phyloP scores from a whole-genome alignment of 2,113 vertebrate genomes.

The Raja brachyura region DNA sequence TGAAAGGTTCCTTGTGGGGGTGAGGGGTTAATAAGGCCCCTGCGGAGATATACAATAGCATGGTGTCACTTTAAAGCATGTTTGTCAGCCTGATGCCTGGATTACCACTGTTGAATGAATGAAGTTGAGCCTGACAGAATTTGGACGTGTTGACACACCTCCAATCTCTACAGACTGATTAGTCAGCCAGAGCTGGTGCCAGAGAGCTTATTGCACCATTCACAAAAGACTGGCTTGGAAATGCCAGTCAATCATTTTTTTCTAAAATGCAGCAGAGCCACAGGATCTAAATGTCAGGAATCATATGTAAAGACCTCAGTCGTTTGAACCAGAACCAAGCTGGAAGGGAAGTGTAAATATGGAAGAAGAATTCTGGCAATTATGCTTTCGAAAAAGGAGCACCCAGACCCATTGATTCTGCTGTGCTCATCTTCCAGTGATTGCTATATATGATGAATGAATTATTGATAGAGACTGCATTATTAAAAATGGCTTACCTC shows the following conservation, averaged over 20 bases:
- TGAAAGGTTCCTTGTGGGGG: not conserved
- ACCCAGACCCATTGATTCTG: too few relatives aligned
- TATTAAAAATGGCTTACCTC: not conserved
- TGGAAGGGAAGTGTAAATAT: not conserved
- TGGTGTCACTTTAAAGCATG: not conserved
- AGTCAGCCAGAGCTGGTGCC: conserved; percentile 24
- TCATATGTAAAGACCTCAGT: not conserved
- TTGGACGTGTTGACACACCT: conserved; percentile 2
- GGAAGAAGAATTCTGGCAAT: not conserved
- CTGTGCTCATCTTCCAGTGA: not conserved
- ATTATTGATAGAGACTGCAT: not conserved
- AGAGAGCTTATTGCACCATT: conserved; percentile 19
- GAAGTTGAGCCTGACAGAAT: conserved; percentile 30
- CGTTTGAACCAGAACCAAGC: not conserved
- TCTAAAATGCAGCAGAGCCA: not conserved
- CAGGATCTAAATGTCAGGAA: not conserved
- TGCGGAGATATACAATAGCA: not conserved
- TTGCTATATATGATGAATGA: not conserved
- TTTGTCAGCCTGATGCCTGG: not conserved
- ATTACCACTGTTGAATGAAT: conserved; percentile 17
- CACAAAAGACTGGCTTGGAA: conserved; percentile 14
- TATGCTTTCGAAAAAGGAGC: not conserved
- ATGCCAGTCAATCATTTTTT: conserved; percentile 10
- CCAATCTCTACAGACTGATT: not conserved
- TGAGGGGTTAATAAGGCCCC: not conserved